These are phyloP conservation scores for Aspidapion aeneum DNA, from an alignment of 2,888 invertebrate genomes.

Conservation along the genomic window DNA sequence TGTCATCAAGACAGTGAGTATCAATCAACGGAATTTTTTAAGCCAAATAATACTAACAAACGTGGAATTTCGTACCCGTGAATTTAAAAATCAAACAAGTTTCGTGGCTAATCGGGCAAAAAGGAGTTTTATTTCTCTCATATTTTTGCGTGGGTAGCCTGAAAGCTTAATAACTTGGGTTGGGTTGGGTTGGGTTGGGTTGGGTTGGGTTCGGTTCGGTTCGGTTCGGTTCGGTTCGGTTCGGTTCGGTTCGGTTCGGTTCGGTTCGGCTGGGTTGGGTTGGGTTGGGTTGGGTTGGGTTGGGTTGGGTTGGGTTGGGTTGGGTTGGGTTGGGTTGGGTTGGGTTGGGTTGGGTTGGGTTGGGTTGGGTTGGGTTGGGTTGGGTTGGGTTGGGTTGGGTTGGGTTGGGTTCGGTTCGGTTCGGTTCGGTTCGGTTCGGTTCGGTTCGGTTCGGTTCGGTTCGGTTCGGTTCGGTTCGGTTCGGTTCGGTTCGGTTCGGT, in stretches of 20 bases:
- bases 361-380: too few relatives aligned
- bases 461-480: conserved; percentile 13
- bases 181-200: conserved; percentile 15
- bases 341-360: conserved; percentile 16
- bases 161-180: too few relatives aligned
- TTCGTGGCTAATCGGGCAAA: too few relatives aligned
- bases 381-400: conserved; percentile 14
- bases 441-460: conserved; percentile 8
- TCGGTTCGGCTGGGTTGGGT: too few relatives aligned
- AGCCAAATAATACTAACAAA: too few relatives aligned
- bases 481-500: conserved; percentile 11
- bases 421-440: background rate
- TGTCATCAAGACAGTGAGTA: too few relatives aligned
- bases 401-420: conserved; percentile 9
- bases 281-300: conserved; percentile 17
- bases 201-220: conserved; percentile 19
- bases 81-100: too few relatives aligned
- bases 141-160: too few relatives aligned
- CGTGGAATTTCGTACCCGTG: too few relatives aligned
- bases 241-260: conserved; percentile 8
- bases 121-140: too few relatives aligned
- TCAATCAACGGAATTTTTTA: too few relatives aligned
- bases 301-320: conserved; percentile 14
- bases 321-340: conserved; percentile 18
- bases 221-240: conserved; percentile 13